Conservation (phyloP, 1,140 invertebrate species). For the Steinernema feltiae region DNA sequence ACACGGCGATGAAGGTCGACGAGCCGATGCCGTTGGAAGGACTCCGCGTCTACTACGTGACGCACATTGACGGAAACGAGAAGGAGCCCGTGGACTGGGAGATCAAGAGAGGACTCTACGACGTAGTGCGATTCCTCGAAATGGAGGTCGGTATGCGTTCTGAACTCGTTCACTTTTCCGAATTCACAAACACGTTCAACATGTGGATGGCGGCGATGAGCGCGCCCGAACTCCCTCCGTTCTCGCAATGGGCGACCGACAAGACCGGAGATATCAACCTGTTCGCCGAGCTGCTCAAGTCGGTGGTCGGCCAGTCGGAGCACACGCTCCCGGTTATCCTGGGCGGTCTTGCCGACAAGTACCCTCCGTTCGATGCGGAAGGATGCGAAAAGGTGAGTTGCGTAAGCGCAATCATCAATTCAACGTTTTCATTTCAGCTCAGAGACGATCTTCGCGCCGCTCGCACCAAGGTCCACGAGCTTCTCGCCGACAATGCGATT, state of each 20-base stretch:
- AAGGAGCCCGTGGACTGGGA: constrained; percentile 14
- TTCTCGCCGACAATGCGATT: constrained; percentile 60
- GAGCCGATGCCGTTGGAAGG: background rate
- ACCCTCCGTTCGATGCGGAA: background rate
- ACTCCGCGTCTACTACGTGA: background rate
- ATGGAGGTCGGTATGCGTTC: background rate
- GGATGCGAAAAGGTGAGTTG: background rate
- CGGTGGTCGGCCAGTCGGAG: constrained; percentile 5
- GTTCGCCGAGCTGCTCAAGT: constrained; percentile 2
- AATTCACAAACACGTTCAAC: background rate
- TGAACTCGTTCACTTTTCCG: background rate
- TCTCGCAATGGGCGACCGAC: background rate
- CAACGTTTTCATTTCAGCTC: background rate
- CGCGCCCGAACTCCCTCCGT: background rate
- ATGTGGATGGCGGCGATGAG: background rate
- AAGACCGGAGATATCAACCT: background rate
- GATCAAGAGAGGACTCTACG: background rate
- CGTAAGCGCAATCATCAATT: background rate
- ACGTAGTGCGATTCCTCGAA: background rate
- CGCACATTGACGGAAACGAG: background rate
- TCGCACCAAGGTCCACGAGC: constrained; percentile 53
- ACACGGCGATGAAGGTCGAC: background rate
- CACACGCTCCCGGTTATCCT: constrained; percentile 6
- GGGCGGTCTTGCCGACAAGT: background rate
- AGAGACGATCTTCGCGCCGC: background rate